These are phyloP conservation scores for Strongylocentrotus purpuratus DNA, from an alignment of 35 echinoderm and acorn worm genomes.

Conservation along the genomic window DNA sequence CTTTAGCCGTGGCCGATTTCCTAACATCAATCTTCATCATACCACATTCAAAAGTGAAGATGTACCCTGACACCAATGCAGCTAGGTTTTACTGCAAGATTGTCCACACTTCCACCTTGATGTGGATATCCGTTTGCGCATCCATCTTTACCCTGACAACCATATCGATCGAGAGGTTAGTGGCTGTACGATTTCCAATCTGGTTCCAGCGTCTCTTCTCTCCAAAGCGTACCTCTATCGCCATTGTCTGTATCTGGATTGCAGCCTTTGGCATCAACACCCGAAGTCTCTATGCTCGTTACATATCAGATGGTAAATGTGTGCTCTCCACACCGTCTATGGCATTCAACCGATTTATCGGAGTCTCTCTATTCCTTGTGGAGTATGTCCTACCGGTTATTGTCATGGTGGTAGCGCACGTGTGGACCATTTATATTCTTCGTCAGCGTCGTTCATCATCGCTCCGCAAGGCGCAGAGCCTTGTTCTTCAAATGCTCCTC, in stretches of 20 bases:
- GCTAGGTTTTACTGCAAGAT: slow-evolving; percentile 66
- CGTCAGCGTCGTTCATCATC: slow-evolving; percentile 36
- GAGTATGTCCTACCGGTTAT: slow-evolving; percentile 66
- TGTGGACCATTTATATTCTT: slow-evolving; percentile 37
- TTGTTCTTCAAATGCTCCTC: slow-evolving; percentile 56
- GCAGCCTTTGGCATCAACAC: slow-evolving; percentile 60
- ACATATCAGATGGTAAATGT: neutral
- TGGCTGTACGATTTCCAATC: slow-evolving; percentile 60
- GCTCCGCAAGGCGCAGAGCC: slow-evolving; percentile 27
- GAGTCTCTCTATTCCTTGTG: slow-evolving; percentile 51
- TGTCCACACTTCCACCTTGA: slow-evolving; percentile 48
- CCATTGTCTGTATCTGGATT: slow-evolving; percentile 63
- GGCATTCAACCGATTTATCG: slow-evolving; percentile 38
- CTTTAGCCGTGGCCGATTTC: slow-evolving; percentile 73
- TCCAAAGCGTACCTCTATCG: neutral
- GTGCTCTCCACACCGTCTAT: neutral
- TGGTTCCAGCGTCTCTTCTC: slow-evolving; percentile 59
- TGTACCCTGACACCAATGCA: neutral
- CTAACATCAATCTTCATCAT: slow-evolving; percentile 69
- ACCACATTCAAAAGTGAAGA: slow-evolving; percentile 7
- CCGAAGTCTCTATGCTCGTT: slow-evolving; percentile 55
- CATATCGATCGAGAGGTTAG: slow-evolving; percentile 66
- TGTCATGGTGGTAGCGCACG: slow-evolving; percentile 61
- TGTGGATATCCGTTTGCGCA: slow-evolving; percentile 71
- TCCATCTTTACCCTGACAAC: slow-evolving; percentile 64